A percentile compares a stretch with the other conserved stretches of the same genome.
Evolutionary conservation across 2,888 invertebrate genomes (phyloP).

Genomic region (Plemyria rubiginata): DNA sequence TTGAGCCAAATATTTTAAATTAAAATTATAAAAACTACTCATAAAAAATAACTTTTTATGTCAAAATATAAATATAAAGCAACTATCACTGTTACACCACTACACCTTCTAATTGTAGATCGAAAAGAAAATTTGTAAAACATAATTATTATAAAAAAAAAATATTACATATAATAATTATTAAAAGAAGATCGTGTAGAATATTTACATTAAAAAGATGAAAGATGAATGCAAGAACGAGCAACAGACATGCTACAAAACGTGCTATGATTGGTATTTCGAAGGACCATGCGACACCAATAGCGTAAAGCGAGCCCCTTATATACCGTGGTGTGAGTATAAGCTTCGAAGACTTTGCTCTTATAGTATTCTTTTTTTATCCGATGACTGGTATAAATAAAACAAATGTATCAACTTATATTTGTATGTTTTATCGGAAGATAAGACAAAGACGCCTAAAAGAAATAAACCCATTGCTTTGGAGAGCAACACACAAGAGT

Average conservation of each 20-base stretch:
- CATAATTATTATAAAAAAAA: conserved; percentile 1
- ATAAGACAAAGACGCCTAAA: background rate
- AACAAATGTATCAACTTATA: too few relatives aligned
- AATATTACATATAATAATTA: conserved; percentile 10
- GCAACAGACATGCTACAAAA: conserved; percentile 46
- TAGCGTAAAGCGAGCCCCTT: conserved; percentile 63
- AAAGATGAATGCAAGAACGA: conserved; percentile 30
- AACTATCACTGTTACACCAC: conserved; percentile 13
- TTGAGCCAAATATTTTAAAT: background rate
- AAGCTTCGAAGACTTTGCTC: conserved; percentile 59
- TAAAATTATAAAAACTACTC: background rate
- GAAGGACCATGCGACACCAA: conserved; percentile 53
- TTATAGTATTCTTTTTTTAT: conserved; percentile 8
- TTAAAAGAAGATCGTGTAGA: conserved; percentile 7
- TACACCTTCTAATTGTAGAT: conserved; percentile 13
- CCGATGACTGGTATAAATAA: background rate
- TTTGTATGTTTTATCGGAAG: background rate
- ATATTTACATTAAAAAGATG: conserved; percentile 34
- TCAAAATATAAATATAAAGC: conserved; percentile 23
- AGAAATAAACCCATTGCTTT: background rate
- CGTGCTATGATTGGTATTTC: conserved; percentile 44
- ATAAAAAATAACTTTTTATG: background rate
- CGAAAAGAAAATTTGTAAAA: conserved; percentile 18
- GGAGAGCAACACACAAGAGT: background rate
- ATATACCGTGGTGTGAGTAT: conserved; percentile 61